These are phyloP conservation scores for Heliconius cydno DNA, from an alignment of 2,888 invertebrate genomes.

Conservation along the genomic window DNA sequence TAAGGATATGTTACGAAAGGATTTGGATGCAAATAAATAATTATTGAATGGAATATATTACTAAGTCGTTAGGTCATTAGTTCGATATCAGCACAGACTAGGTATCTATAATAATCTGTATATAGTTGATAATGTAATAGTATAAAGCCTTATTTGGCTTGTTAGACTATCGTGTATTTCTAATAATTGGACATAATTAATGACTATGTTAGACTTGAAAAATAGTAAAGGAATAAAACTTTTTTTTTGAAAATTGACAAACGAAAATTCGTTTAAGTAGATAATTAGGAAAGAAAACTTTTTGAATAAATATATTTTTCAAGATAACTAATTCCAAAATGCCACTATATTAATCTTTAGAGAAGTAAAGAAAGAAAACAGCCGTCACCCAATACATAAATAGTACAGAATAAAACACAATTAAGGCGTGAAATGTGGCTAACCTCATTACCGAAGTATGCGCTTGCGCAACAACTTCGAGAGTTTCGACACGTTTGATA, in stretches of 20 bases:
- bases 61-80: neutral
- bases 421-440: conserved; percentile 33
- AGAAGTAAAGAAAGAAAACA: neutral
- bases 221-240: neutral
- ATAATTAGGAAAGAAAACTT: neutral
- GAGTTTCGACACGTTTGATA: conserved; percentile 40
- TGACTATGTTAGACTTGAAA: neutral
- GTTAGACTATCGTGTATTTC: too few relatives aligned
- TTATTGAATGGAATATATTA: neutral
- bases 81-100: neutral
- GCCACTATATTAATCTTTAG: neutral
- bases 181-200: neutral
- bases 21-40: conserved; percentile 3
- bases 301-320: neutral
- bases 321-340: neutral
- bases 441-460: conserved; percentile 39
- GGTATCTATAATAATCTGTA: neutral
- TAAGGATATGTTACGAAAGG: conserved; percentile 27
- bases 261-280: neutral
- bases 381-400: neutral
- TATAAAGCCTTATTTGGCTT: too few relatives aligned
- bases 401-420: conserved; percentile 28
- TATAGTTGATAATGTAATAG: too few relatives aligned
- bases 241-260: neutral
- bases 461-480: conserved; percentile 51